Conservation (phyloP, 2,888 invertebrate species). For the Nineta flava region DNA sequence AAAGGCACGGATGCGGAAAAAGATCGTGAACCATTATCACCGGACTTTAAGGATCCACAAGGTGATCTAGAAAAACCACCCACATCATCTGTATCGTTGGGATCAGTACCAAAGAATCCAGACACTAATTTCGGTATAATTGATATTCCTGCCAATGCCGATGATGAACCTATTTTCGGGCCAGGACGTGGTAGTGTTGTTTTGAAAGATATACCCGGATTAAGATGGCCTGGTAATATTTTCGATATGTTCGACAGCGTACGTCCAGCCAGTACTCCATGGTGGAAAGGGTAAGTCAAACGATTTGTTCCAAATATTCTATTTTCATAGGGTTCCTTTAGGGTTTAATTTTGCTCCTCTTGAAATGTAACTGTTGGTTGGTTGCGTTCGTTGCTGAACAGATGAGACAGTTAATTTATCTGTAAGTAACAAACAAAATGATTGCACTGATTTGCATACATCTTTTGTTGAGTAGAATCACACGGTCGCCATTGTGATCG, state of each 20-base stretch:
- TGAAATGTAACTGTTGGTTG: too few relatives aligned
- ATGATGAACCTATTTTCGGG: conserved; percentile 4
- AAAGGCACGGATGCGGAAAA: conserved; percentile 7
- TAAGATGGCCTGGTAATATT: conserved; percentile 15
- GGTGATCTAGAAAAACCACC: conserved; percentile 2
- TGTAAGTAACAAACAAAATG: too few relatives aligned
- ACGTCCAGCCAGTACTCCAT: conserved; percentile 20
- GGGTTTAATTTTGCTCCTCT: too few relatives aligned
- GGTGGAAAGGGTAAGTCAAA: conserved; percentile 36
- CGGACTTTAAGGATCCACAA: conserved; percentile 21
- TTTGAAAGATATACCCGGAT: conserved; percentile 7
- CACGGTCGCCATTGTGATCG: too few relatives aligned
- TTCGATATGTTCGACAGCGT: conserved; percentile 20
- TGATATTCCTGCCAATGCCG: conserved; percentile 18
- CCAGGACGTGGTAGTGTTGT: conserved; percentile 9
- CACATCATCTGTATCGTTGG: conserved; percentile 11
- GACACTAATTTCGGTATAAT: conserved; percentile 16
- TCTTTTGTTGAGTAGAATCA: too few relatives aligned
- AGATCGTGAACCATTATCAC: conserved; percentile 22
- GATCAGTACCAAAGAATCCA: conserved; percentile 12
- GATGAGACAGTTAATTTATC: too few relatives aligned
- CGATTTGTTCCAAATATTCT: not conserved
- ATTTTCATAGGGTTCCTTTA: not conserved
- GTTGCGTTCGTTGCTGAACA: too few relatives aligned
- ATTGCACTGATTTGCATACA: too few relatives aligned